Evolutionary conservation across 2,113 vertebrate species (phyloP).

Genomic region (Gyps fulvus): DNA sequence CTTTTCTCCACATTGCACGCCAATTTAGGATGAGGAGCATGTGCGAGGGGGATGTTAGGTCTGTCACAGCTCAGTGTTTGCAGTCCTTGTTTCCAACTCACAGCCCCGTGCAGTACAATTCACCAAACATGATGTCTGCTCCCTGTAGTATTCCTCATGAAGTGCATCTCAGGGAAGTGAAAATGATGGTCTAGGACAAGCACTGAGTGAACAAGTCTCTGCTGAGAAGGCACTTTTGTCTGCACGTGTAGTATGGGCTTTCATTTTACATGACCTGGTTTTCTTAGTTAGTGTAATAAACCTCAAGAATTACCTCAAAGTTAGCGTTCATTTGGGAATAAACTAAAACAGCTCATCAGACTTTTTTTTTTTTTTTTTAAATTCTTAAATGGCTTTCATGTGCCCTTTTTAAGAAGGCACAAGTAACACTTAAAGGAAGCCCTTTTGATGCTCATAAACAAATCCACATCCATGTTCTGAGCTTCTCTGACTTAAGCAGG

Average conservation of each 20-base stretch:
- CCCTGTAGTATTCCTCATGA: neutral
- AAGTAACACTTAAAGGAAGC: neutral
- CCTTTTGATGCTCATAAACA: neutral
- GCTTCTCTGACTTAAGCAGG: neutral
- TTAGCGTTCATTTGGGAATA: neutral
- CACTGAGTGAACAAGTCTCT: neutral
- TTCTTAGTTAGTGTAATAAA: neutral
- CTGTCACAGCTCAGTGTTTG: neutral
- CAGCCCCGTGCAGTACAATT: neutral
- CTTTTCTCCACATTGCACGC: neutral
- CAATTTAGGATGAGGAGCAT: accelerated
- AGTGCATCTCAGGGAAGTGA: neutral
- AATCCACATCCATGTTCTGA: neutral
- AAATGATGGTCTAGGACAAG: neutral
- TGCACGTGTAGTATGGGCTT: neutral
- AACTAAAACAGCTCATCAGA: neutral
- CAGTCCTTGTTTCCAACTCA: neutral
- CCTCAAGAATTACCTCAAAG: neutral
- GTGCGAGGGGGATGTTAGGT: neutral
- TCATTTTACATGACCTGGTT: neutral
- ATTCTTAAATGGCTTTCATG: neutral
- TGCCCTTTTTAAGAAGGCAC: neutral
- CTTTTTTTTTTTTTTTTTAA: neutral
- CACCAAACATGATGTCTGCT: neutral
- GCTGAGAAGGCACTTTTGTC: neutral